Evolutionary conservation across 2,888 invertebrate species (phyloP), one percentile per base, ranked within the genome.

Genomic region (Tribolium freemani): DNA sequence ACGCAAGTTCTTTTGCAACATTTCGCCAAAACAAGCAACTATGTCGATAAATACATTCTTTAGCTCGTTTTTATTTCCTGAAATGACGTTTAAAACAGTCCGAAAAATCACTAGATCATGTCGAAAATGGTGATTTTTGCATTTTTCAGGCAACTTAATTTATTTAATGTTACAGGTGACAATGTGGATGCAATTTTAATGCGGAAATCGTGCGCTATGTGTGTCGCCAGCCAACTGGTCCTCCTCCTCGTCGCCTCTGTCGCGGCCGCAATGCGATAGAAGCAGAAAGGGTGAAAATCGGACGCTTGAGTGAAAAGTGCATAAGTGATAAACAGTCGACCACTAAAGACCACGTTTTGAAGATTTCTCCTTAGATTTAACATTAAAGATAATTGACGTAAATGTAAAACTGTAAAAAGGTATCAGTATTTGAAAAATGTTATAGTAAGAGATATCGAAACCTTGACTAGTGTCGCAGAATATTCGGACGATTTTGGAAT

Each of bases 141-240:
- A 1, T n/a, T 38, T 38, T n/a, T 3, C 38, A 38, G 9, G 38
- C 3, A 8, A 16, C 1, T 16, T 1, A 16, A 16, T 11, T 58
- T 11, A 3, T 10, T 11, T 11, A 6, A 54, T 50, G 77, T 88
- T 87, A 53, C 90, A 95, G 96, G 95, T 85, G 95, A 96, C 89
- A 95, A 95, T 87, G 95, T 95, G 91, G 95, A 96, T 82, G 95
- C 96, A 79, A 95, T 95, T 82, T 90, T 94, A 81, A 91, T 94
- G 85, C 91, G 95, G 86, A 94, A 93, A 82, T 86, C 86, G 38
- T 85, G 85, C 75, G 84, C 84, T 73, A 85, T 85, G 78, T 86
- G 86, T 76, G 81, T 86, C 74, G 84, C 84, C 63, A 84, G 85
- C 74, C 85, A 86, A 79, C 77, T 86, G 21, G 77, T 85, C 71